Evolutionary conservation across 2,113 vertebrate species (phyloP), one percentile per base, ranked within the genome.

Genomic region (Condylura cristata): DNA sequence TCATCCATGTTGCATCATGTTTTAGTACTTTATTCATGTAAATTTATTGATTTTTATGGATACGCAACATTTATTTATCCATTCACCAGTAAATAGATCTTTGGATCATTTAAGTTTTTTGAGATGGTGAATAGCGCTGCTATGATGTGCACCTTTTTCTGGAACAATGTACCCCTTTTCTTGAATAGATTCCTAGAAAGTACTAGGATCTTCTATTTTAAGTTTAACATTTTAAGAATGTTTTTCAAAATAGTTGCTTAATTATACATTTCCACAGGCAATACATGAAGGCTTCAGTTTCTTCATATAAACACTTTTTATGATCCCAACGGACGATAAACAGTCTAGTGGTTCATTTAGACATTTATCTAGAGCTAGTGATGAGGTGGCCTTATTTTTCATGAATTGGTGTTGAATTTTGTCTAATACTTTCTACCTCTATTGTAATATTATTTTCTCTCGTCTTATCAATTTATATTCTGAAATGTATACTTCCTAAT

Each of bases 211-310:
- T 60, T 51, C 30, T 60, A 58, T 44, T 74, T 89, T 68, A 83
- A 61, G 63, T 86, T 86, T 83, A 82, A 66, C 18, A 60, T 66
- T 81, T 86, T 75, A 53, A 88, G 46, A 74, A 74, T 74, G 44
- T 34, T 88, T 74, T 81, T 53, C 37, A 74, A 74, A 65, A 9
- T 37, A 11, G 17, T 28, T 61, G n/a, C 26, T 32, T 81, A 51
- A 30, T 70, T 63, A 76, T 88, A 39, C 37, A 61, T 65, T 83
- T 74, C 66, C 28, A n/a, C 11, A 12, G 74, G 3, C 44, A 26
- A n/a, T 4, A 1, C 60, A 14, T 71, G 53, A 92, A 18, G 51
- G 32, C 41, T 61, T 79, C 83, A 41, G n/a, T 92, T 71, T 60
- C n/a, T 81, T 32, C 10, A 37, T 48, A 32, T 86, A 63, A 80